These are phyloP conservation scores for Limanda limanda DNA, from an alignment of 2,113 vertebrate species.

Conservation along the genomic window DNA sequence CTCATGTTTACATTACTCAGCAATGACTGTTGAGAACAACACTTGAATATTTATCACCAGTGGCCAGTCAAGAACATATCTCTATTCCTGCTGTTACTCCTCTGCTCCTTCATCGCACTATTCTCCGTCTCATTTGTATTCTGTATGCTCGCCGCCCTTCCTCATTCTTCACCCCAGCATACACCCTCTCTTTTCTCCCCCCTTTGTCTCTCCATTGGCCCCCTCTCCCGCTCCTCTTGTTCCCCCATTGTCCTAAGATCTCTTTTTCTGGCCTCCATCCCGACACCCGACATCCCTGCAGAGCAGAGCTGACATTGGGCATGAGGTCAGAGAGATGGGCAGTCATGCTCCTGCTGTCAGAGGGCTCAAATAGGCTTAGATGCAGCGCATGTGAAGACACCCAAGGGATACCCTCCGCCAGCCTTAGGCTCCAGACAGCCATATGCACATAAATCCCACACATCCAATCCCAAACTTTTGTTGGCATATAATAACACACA, in stretches of 20 bases:
- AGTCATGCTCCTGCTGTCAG: slow-evolving; percentile 75
- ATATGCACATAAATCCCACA: slow-evolving; percentile 39
- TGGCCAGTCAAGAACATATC: slow-evolving; percentile 28
- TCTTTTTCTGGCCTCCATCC: slow-evolving; percentile 68
- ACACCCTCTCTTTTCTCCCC: slow-evolving; percentile 26
- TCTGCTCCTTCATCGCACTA: slow-evolving; percentile 56
- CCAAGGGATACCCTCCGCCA: slow-evolving; percentile 65
- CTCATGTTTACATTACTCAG: slow-evolving; percentile 57
- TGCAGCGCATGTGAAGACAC: slow-evolving; percentile 67
- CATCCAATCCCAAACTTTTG: slow-evolving; percentile 42
- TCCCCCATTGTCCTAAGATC: slow-evolving; percentile 58
- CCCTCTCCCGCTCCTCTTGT: slow-evolving; percentile 37
- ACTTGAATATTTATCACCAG: slow-evolving; percentile 49
- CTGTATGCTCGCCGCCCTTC: slow-evolving; percentile 46
- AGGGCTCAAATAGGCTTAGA: slow-evolving; percentile 76
- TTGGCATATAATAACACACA: slow-evolving; percentile 1
- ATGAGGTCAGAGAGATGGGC: slow-evolving; percentile 81
- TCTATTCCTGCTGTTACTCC: slow-evolving; percentile 46
- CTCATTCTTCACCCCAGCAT: slow-evolving; percentile 41
- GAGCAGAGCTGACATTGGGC: slow-evolving; percentile 80
- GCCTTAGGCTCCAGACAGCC: slow-evolving; percentile 48
- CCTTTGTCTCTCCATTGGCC: slow-evolving; percentile 51
- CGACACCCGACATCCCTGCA: slow-evolving; percentile 62
- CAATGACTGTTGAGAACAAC: slow-evolving; percentile 40
- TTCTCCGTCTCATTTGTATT: slow-evolving; percentile 72